Conservation (phyloP, 2,797 vertebrate species). For the Sebastes alutus region DNA sequence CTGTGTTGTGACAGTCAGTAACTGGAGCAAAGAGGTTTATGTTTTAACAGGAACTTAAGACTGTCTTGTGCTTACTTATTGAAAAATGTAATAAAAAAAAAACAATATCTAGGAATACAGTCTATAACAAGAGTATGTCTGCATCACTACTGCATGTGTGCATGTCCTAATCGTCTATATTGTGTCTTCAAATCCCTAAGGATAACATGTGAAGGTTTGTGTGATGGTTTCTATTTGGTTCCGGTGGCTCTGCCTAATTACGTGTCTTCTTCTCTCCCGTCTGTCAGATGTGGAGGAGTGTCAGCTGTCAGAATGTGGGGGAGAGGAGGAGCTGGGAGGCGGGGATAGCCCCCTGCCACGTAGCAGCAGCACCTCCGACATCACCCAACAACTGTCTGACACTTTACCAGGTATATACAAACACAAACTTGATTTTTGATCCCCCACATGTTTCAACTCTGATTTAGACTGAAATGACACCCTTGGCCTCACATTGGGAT, state of each 20-base stretch:
- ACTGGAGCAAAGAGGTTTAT: not conserved
- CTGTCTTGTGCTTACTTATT: not conserved
- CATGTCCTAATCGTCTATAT: constrained; percentile 24
- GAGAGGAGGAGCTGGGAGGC: constrained; percentile 81
- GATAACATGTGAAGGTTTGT: not conserved
- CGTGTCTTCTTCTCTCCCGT: not conserved
- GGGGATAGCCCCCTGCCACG: constrained; percentile 88
- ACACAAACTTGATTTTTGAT: not conserved
- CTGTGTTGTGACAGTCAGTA: constrained; percentile 1
- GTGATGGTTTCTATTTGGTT: not conserved
- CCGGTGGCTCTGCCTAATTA: not conserved
- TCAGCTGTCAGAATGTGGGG: constrained; percentile 85
- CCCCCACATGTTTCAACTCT: not conserved
- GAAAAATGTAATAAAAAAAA: not conserved
- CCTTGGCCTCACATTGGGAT: not conserved
- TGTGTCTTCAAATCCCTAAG: constrained; percentile 1
- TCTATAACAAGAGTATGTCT: constrained; percentile 3
- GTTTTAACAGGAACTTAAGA: constrained; percentile 1
- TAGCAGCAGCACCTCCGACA: constrained; percentile 95
- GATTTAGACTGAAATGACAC: not conserved
- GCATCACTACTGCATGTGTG: constrained; percentile 54
- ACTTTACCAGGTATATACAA: constrained; percentile 84
- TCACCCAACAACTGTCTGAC: constrained; percentile 88
- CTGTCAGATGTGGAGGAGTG: constrained; percentile 92
- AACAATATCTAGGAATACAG: not conserved